These are phyloP conservation scores for Hypolimnas misippus DNA, from an alignment of 2,888 invertebrate genomes.

Conservation along the genomic window DNA sequence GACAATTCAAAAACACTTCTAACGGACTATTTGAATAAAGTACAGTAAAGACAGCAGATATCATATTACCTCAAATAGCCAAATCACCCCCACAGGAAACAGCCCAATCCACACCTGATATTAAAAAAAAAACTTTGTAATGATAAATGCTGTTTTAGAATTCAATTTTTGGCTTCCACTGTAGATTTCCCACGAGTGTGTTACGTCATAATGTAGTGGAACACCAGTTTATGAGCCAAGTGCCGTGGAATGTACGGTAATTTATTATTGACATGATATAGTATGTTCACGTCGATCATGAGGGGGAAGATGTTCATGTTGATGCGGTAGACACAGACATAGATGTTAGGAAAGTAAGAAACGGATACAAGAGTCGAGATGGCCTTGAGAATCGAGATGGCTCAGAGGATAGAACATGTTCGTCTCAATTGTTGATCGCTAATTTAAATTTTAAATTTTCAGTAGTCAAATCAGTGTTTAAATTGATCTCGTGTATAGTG, in stretches of 20 bases:
- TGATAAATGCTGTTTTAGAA: constrained; percentile 46
- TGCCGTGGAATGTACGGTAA: background rate
- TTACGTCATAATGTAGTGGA: constrained; percentile 42
- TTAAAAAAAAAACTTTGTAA: constrained; percentile 20
- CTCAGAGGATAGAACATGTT: too few relatives aligned
- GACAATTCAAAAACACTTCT: too few relatives aligned
- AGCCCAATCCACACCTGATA: background rate
- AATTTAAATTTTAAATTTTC: too few relatives aligned
- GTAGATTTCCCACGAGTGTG: constrained; percentile 47
- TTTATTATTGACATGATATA: constrained; percentile 7
- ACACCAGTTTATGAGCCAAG: constrained; percentile 14
- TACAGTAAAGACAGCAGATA: background rate
- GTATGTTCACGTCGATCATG: background rate
- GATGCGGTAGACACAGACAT: too few relatives aligned
- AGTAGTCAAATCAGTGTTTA: too few relatives aligned
- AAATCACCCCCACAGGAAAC: constrained; percentile 1
- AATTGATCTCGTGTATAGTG: too few relatives aligned
- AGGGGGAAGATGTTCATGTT: background rate
- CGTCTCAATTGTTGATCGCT: too few relatives aligned
- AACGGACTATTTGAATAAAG: too few relatives aligned
- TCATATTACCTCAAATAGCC: background rate
- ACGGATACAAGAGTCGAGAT: too few relatives aligned
- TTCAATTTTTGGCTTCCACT: constrained; percentile 50
- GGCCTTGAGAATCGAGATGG: too few relatives aligned
- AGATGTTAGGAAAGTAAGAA: too few relatives aligned